Conservation (phyloP, 2,797 vertebrate species). For the Siniperca undulata region DNA sequence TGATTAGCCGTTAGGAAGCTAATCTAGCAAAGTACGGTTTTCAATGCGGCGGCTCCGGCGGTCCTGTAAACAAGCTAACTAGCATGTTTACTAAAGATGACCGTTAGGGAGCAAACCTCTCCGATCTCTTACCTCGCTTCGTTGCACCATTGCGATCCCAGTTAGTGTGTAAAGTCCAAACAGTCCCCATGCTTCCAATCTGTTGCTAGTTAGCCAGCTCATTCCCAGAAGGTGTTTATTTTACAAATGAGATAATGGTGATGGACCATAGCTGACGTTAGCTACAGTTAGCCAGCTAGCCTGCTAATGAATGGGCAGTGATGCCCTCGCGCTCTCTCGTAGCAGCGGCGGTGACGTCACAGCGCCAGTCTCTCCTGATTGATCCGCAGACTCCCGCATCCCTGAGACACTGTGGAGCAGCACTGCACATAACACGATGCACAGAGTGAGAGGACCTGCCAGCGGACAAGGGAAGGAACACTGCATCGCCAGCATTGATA, state of each 20-base stretch:
- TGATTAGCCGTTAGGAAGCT: constrained; percentile 33
- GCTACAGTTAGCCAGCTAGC: constrained; percentile 65
- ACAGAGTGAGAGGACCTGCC: neutral
- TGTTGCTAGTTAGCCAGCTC: constrained; percentile 15
- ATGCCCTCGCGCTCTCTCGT: constrained; percentile 18
- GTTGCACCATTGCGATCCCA: constrained; percentile 36
- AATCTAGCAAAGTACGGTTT: constrained; percentile 16
- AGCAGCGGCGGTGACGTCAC: constrained; percentile 70
- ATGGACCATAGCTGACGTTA: constrained; percentile 61
- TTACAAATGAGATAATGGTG: neutral
- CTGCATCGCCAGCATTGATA: neutral
- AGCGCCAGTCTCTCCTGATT: constrained; percentile 45
- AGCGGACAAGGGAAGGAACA: neutral
- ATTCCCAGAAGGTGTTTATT: constrained; percentile 29
- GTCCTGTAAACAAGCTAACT: constrained; percentile 72
- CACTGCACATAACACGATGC: neutral
- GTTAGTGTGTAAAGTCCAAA: constrained; percentile 34
- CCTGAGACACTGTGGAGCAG: neutral
- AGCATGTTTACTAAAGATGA: constrained; percentile 52
- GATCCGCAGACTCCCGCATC: constrained; percentile 63
- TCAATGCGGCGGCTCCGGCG: constrained; percentile 45
- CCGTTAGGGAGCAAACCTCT: constrained; percentile 27
- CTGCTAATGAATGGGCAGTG: constrained; percentile 59
- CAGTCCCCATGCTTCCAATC: constrained; percentile 41
- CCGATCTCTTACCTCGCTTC: constrained; percentile 65